Evolutionary conservation across 2,113 vertebrate genomes (phyloP).

Genomic region (Coptodon rendalli): DNA sequence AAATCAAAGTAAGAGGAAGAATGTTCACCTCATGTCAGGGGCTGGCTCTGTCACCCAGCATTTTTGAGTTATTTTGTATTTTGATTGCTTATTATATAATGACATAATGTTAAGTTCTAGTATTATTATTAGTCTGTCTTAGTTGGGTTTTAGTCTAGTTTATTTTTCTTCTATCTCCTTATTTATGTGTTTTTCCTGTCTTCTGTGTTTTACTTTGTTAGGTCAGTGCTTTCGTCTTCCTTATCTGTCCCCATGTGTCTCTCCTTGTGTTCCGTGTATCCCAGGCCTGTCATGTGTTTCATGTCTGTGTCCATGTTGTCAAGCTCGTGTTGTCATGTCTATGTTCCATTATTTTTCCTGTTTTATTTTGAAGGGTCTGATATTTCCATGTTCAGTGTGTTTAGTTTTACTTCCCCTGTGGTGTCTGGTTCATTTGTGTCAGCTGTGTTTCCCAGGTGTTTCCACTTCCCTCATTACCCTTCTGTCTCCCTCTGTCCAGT

Average conservation of each 20-base stretch:
- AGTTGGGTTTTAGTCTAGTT: not conserved
- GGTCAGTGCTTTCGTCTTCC: not conserved
- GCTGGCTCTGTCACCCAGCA: not conserved
- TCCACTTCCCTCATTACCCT: not conserved
- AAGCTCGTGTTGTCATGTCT: not conserved
- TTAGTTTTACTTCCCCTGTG: not conserved
- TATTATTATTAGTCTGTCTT: not conserved
- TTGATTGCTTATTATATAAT: not conserved
- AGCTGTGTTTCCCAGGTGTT: not conserved
- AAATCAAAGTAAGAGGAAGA: not conserved
- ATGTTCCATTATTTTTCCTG: not conserved
- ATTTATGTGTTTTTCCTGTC: not conserved
- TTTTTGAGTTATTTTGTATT: not conserved
- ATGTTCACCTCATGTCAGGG: not conserved
- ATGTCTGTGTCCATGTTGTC: not conserved
- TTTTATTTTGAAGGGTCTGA: not conserved
- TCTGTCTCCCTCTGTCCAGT: not conserved
- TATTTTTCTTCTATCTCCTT: not conserved
- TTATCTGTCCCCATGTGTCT: not conserved
- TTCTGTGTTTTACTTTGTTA: not conserved
- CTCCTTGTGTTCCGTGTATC: not conserved
- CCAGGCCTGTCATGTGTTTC: not conserved
- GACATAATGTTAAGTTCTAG: not conserved
- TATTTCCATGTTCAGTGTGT: not conserved
- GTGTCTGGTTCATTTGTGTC: not conserved